Evolutionary conservation across 2,797 vertebrate species (phyloP), one percentile per base, ranked within the genome.

Genomic region (Argentina silus): DNA sequence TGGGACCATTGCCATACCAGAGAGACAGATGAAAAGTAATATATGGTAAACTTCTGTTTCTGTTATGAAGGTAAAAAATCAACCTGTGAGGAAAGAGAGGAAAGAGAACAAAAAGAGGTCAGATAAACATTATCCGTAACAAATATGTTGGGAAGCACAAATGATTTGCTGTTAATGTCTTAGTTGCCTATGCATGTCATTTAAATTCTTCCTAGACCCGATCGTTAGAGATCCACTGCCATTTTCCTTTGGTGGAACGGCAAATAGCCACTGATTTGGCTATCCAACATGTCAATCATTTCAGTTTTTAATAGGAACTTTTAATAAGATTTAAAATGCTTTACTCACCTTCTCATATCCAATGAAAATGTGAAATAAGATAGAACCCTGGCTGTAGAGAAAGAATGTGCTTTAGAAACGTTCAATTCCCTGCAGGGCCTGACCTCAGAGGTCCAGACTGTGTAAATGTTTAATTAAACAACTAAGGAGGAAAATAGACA

Each of bases 381-480:
- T 51, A 76, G 36, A 17, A 9, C 55, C 59, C 17, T 27, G 10
- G 47, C 47, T 59, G 56, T 23, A 19, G 19, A 59, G 2, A n/a
- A 43, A 43, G 60, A 63, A 43, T 42, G 50, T 17, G 27, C 50
- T 36, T 3, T 6, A 47, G 63, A 51, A 50, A 50, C 11, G 5
- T 23, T 43, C 7, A n/a, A 36, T 42, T 55, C 50, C 51, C 66
- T 17, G 27, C 27, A 36, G 50, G 66, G 3, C 2, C 0, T 68
- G 66, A 68, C 66, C 66, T 68, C 51, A 7, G 7, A 43, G 51
- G 66, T 68, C 36, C 27, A 42, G 48, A 21, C 59, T 59, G 56
- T 57, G 57, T 59, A 70, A 60, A 59, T 57, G 55, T 70, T 70
- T 70, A 70, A 70, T 70, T 60, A 70, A 70, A 70, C 17, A 57